Evolutionary conservation across 2,888 invertebrate genomes (phyloP).

Genomic region (Hirtodrosophila alboralis): DNA sequence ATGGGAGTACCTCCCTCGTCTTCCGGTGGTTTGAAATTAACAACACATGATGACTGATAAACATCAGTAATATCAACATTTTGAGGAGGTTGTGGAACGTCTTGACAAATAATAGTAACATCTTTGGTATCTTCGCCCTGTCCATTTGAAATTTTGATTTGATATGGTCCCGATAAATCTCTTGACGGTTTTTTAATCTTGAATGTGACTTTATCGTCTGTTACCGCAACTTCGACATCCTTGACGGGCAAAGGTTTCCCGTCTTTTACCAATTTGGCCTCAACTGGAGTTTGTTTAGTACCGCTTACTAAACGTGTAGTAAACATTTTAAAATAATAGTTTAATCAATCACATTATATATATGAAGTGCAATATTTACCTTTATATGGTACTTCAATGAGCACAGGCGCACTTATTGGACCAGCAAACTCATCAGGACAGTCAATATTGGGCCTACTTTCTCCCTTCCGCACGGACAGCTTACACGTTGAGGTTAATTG

Average conservation of each 20-base stretch:
- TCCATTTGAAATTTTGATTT: constrained; percentile 95
- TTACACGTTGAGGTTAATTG: constrained; percentile 92
- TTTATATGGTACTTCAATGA: constrained; percentile 95
- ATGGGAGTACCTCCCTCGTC: constrained; percentile 96
- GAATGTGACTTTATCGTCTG: constrained; percentile 94
- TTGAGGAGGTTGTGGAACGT: constrained; percentile 93
- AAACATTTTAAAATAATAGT: too few relatives aligned
- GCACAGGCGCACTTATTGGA: constrained; percentile 94
- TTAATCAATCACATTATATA: too few relatives aligned
- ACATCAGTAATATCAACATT: constrained; percentile 94
- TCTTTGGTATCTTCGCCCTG: constrained; percentile 96
- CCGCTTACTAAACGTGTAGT: constrained; percentile 92
- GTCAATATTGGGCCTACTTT: constrained; percentile 95
- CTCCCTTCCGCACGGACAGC: constrained; percentile 94
- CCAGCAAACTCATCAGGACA: constrained; percentile 95
- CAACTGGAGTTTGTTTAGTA: constrained; percentile 93
- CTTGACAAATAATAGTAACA: constrained; percentile 93
- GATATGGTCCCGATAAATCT: constrained; percentile 95
- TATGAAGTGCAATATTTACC: constrained; percentile 81
- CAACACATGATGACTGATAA: constrained; percentile 94
- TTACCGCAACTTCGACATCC: constrained; percentile 95
- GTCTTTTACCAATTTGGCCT: constrained; percentile 95
- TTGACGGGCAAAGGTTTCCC: constrained; percentile 94
- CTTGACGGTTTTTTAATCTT: constrained; percentile 96
- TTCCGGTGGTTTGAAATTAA: constrained; percentile 93